phyloP scores from a whole-genome alignment of 2,113 vertebrate species.

The Dermatemys mawii region DNA sequence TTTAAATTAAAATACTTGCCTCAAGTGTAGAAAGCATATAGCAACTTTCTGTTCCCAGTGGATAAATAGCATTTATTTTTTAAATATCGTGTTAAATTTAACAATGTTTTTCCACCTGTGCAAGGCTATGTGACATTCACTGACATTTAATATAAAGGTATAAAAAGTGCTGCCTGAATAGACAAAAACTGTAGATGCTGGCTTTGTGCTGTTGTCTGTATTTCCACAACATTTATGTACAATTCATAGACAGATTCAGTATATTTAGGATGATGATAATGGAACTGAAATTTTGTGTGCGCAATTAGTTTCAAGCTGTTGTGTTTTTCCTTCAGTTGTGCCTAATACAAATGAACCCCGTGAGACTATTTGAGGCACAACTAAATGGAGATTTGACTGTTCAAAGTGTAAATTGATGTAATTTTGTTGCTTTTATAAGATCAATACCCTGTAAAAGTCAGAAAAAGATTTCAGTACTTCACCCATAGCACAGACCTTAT shows the following conservation, averaged over 20 bases:
- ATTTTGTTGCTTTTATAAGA: conserved; percentile 34
- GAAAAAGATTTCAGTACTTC: conserved; percentile 27
- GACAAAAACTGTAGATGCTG: not conserved
- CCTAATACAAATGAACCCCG: conserved; percentile 16
- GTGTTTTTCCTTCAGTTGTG: not conserved
- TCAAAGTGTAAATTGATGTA: conserved; percentile 44
- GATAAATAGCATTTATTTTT: not conserved
- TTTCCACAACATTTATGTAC: not conserved
- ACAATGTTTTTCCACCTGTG: not conserved
- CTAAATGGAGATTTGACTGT: not conserved
- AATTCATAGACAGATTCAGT: not conserved
- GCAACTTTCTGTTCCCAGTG: not conserved
- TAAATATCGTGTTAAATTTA: not conserved
- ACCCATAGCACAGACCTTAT: not conserved
- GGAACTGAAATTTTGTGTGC: not conserved
- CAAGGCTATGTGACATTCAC: not conserved
- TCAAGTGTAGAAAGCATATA: not conserved
- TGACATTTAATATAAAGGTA: not conserved
- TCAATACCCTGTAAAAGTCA: not conserved
- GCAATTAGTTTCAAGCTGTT: not conserved
- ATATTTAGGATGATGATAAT: conserved; percentile 8
- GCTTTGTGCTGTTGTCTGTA: conserved; percentile 7
- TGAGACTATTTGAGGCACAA: conserved; percentile 26
- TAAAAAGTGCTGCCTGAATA: not conserved
- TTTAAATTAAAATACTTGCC: not conserved